Evolutionary conservation across 2,888 invertebrate genomes (phyloP).

Genomic region (Sesamia inferens): DNA sequence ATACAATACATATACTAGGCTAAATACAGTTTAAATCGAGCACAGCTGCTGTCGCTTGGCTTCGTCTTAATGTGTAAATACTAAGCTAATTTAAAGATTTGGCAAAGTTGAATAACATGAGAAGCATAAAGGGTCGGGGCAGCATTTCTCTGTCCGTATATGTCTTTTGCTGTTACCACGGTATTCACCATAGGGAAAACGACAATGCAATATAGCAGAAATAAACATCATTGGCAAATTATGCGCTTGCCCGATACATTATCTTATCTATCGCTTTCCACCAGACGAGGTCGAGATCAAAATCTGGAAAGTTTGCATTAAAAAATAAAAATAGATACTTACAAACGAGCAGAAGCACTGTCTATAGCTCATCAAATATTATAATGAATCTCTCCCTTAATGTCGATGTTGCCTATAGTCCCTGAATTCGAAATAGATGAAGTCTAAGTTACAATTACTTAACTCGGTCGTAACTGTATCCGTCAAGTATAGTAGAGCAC

Average conservation of each 20-base stretch:
- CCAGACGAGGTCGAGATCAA: neutral
- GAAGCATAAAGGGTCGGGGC: neutral
- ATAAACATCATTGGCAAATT: neutral
- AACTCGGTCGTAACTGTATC: slow-evolving; percentile 64
- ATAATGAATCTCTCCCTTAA: slow-evolving; percentile 7
- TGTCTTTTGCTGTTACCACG: neutral
- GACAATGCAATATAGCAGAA: neutral
- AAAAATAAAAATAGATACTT: neutral
- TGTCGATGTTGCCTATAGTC: slow-evolving; percentile 39
- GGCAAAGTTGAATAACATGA: neutral
- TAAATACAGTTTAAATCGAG: neutral
- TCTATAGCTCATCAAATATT: slow-evolving; percentile 9
- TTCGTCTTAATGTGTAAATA: neutral
- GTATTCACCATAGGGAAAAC: neutral
- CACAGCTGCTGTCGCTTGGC: neutral
- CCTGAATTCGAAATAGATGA: slow-evolving; percentile 56
- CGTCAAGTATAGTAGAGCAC: slow-evolving; percentile 62
- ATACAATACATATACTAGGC: neutral
- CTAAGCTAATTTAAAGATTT: neutral
- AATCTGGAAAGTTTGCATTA: neutral
- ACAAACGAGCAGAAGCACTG: neutral
- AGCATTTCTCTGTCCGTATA: no score
- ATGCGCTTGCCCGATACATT: neutral
- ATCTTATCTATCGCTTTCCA: neutral
- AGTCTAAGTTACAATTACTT: slow-evolving; percentile 61